phyloP scores from a whole-genome alignment of 2,888 invertebrate genomes.

The Thecophora atra region DNA sequence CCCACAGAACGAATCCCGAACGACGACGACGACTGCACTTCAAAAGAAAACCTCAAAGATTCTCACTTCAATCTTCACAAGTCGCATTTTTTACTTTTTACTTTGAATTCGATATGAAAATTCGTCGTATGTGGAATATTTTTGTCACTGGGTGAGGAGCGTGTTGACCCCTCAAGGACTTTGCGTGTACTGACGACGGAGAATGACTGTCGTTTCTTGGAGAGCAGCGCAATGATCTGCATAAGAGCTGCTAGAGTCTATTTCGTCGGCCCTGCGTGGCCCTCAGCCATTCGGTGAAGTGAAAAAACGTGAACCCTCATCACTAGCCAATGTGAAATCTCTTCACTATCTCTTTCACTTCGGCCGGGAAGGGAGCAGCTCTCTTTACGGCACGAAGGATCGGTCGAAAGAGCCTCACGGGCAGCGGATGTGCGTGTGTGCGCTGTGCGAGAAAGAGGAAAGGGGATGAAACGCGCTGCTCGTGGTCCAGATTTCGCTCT shows the following conservation, averaged over 20 bases:
- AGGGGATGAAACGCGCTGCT: conserved; percentile 43
- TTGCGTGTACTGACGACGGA: conserved; percentile 63
- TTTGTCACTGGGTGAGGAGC: conserved; percentile 41
- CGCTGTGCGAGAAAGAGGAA: conserved; percentile 24
- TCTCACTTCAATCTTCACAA: not conserved
- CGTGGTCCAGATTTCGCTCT: too few relatives aligned
- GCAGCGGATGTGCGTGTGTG: conserved; percentile 7
- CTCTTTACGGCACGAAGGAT: not conserved
- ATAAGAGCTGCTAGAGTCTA: conserved; percentile 36
- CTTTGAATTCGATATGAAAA: conserved; percentile 31
- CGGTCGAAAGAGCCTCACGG: not conserved
- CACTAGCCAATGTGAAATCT: conserved; percentile 16
- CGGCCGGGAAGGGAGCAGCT: not conserved
- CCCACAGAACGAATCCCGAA: not conserved
- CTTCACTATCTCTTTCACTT: conserved; percentile 37
- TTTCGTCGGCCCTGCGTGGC: conserved; percentile 3
- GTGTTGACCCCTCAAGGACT: conserved; percentile 65
- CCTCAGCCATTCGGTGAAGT: conserved; percentile 15
- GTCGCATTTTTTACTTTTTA: not conserved
- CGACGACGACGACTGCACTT: not conserved
- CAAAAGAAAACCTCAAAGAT: too few relatives aligned
- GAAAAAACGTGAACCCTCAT: conserved; percentile 46
- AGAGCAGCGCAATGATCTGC: conserved; percentile 41
- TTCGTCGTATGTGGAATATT: conserved; percentile 33
- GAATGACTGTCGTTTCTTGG: conserved; percentile 49